Base-by-base conservation (phyloP, 1,140 invertebrate genomes). In the Gonatopus flavifemur region DNA sequence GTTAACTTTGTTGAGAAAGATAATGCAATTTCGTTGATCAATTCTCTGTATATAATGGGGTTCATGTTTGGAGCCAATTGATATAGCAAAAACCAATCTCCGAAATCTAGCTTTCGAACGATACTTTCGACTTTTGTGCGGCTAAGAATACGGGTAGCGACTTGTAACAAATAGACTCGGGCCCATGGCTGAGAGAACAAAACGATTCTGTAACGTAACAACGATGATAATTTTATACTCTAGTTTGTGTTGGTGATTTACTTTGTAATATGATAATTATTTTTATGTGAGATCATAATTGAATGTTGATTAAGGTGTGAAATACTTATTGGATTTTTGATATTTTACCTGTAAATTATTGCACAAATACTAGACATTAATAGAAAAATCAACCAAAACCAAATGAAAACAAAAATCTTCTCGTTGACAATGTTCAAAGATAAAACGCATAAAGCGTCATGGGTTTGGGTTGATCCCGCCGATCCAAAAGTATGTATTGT, bases 401-500 rank as follows among this genome's bases (percentile, higher is more conserved):
- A 84, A 24, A 82, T 51, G 49, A 81, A 70, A 28, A 82, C 70
- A 55, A 75, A 82, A 50, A 74, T 78, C 62, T 83, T 84, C 49
- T 83, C 82, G 60, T 84, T 84, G 32, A 83, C 72, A 35, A 83
- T 81, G 50, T 84, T 84, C 3, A 83, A 64, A 1, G 83, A 78
- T 9, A 85, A 63, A 12, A 85, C 67, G 62, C 83, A 85, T 3
- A 84, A 67, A 0, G 81, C 77, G 55, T 84, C 83, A 53, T 79
- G 72, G 1, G 33, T 61, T 32, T 75, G 64, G 4, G 62, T 41
- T 13, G 66, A 64, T 1, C 76, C 75, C 1, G 58, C 46, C 3
- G 70, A 38, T 6, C 76, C 76, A 30, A 63, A 78, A 28, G 72
- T 81, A 53, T 80, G 72, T 36, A 89, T 83, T 39, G 81, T 82